phyloP scores from a whole-genome alignment of 2,113 vertebrate genomes.

The Podiceps cristatus region DNA sequence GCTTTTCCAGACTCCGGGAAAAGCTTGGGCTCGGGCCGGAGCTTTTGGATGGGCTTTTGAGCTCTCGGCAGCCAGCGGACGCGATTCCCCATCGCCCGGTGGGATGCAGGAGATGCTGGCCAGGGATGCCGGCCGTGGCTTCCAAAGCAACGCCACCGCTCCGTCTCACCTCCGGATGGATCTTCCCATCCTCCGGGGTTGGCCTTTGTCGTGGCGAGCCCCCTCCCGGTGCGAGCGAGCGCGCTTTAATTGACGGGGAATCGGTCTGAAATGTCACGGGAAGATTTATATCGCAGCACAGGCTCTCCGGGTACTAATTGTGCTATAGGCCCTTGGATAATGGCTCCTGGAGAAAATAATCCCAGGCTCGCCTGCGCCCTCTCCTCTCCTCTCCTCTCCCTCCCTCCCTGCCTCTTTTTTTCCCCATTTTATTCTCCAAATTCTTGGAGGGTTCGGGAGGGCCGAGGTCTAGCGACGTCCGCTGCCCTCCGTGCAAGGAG shows the following conservation, averaged over 20 bases:
- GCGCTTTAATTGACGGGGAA: constrained; percentile 60
- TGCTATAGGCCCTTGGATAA: constrained; percentile 31
- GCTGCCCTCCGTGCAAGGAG: background rate
- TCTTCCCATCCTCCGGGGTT: background rate
- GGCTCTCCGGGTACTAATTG: constrained; percentile 62
- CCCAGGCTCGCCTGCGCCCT: background rate
- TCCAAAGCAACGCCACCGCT: background rate
- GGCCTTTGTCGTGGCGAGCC: background rate
- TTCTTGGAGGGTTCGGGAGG: background rate
- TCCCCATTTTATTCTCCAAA: background rate
- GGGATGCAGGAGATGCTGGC: background rate
- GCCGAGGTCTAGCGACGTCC: background rate
- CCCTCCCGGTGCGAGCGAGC: background rate
- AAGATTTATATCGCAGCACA: constrained; percentile 64
- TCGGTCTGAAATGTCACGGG: constrained; percentile 68
- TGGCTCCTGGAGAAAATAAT: constrained; percentile 17
- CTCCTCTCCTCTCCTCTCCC: background rate
- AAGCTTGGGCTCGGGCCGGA: background rate
- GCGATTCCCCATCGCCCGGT: fast-evolving
- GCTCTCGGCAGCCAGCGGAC: background rate
- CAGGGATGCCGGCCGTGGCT: too few species aligned
- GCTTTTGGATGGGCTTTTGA: background rate
- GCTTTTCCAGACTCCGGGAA: background rate
- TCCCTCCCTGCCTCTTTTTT: background rate
- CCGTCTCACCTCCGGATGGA: background rate